Evolutionary conservation across 2,113 vertebrate species (phyloP), one percentile per base, ranked within the genome.

Genomic region (Ptyas mucosa): DNA sequence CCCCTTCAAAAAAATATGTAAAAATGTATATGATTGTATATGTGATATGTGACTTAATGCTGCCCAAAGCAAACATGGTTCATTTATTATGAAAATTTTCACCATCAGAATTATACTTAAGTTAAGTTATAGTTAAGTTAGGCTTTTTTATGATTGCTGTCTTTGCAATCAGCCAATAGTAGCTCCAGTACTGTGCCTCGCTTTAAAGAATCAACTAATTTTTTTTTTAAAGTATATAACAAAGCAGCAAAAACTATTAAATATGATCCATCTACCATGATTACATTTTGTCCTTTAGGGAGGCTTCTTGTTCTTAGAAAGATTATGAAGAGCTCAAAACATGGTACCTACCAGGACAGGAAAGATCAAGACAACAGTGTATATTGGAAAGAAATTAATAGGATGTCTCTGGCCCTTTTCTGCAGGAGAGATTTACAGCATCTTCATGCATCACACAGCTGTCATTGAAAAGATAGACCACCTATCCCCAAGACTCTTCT

Each of bases 81-180:
- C 91, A 95, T 58, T 90, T 87, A 23, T 81, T 93, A 88, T 95
- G 58, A 39, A 20, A 94, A 94, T 93, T 86, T 94, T 92, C 96
- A 89, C 85, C 93, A 94, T 95, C 92, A 86, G 87, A 89, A n/a
- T n/a, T n/a, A n/a, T n/a, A n/a, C n/a, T n/a, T n/a, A n/a, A n/a
- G n/a, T n/a, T n/a, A n/a, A n/a, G n/a, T n/a, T n/a, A n/a, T n/a
- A n/a, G n/a, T n/a, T n/a, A n/a, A 69, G 0, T 91, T 91, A 94
- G 86, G 14, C 9, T 20, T 94, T 96, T 94, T 93, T 91, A 1
- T 53, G 92, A 94, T 23, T 93, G 46, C 26, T 90, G 11, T 34
- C 93, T 34, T 52, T 94, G 14, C 12, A 96, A 93, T 55, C 49
- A 95, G 86, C 93, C n/a, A 90, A 90, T 11, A 93, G n/a, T 6